Evolutionary conservation across 1,140 invertebrate species (phyloP), one percentile per base, ranked within the genome.

Genomic region (Spodoptera litura): DNA sequence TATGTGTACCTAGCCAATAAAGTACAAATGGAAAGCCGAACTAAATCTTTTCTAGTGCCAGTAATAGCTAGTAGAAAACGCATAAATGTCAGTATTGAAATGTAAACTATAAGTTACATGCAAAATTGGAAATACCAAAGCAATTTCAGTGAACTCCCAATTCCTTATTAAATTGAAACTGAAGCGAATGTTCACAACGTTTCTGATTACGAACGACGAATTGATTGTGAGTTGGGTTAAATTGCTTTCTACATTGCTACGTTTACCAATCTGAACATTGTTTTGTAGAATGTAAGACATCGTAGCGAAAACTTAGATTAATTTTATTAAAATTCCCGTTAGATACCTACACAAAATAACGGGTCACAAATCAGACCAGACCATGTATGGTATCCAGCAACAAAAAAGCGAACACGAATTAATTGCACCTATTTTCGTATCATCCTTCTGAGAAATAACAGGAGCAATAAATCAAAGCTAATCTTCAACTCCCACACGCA

Each of bases 181-280:
- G 49, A 52, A 10, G 64, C 20, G 38, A 66, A 66, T 66, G 49
- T 70, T 53, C 20, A 27, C 66, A 51, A 52, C 15, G 64, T 70
- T 52, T 70, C 66, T 52, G 49, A 70, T 70, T 70, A 70, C 49
- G 44, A n/a, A 31, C 49, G 49, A 1, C 27, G 64, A 70, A 70
- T 53, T 70, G 66, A 70, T 70, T 70, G 62, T 66, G 66, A 70
- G 66, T 53, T 53, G 49, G 49, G 49, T 70, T 53, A 70, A 52
- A 70, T 70, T 70, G 66, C 20, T 70, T 70, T 70, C 25, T 70
- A 25, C 13, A 52, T n/a, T 64, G 35, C n/a, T 20, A 53, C 66
- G 49, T 66, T 35, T 61, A 13, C 58, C 27, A 61, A 61, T 10
- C 49, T 20, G 51, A 12, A 31, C 13, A 53, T 70, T 35, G 49